phyloP scores from a whole-genome alignment of 2,797 vertebrate species.

The Parotocinclus haroldoi region DNA sequence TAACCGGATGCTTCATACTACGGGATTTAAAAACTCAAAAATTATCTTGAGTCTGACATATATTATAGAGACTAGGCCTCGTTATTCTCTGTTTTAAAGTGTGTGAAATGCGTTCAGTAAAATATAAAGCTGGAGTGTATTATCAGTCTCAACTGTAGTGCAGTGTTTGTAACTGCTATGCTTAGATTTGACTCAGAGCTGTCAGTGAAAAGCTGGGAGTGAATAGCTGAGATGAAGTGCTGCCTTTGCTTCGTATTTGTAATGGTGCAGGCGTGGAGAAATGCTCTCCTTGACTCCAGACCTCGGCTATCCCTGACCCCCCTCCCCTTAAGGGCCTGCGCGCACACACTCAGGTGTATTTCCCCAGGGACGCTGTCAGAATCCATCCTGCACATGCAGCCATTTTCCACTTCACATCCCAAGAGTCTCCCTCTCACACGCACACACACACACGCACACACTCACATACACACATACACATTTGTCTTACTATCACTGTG shows the following conservation, averaged over 20 bases:
- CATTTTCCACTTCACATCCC: conserved; percentile 41
- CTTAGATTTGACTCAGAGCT: conserved; percentile 8
- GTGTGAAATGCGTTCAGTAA: too few relatives aligned
- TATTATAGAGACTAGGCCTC: too few relatives aligned
- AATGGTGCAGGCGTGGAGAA: conserved; percentile 32
- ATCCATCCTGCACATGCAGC: conserved; percentile 48
- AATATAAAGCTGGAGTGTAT: too few relatives aligned
- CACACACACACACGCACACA: not conserved
- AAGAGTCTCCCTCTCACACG: conserved; percentile 19
- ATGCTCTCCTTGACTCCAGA: conserved; percentile 44
- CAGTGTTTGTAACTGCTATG: not conserved
- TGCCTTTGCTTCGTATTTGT: conserved; percentile 15
- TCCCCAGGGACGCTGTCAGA: conserved; percentile 57
- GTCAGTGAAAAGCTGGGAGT: not conserved
- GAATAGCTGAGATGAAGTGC: conserved; percentile 3
- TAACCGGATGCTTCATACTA: too few relatives aligned
- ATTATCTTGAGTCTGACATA: too few relatives aligned
- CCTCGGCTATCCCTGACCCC: conserved; percentile 38
- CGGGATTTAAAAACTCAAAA: too few relatives aligned
- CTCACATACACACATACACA: too few relatives aligned
- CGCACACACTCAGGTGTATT: conserved; percentile 60
- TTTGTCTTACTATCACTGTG: too few relatives aligned
- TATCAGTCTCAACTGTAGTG: too few relatives aligned
- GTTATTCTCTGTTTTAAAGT: too few relatives aligned
- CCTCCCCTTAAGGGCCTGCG: conserved; percentile 37